Evolutionary conservation across 2,113 vertebrate species (phyloP).

Genomic region (Callipepla squamata): DNA sequence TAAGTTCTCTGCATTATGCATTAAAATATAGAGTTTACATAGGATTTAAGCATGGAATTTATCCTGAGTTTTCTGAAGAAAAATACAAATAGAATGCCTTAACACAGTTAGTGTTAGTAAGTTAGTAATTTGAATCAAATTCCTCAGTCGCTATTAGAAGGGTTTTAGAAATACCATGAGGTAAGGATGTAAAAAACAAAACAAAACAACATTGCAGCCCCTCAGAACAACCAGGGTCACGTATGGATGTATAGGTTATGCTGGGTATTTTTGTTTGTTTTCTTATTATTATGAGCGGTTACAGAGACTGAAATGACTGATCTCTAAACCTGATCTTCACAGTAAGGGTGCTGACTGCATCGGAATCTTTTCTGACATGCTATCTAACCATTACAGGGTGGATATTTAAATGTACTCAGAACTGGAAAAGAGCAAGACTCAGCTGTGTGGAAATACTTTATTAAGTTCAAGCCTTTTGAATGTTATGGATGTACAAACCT

Average conservation of each 20-base stretch:
- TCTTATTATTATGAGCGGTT: neutral
- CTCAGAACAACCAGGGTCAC: neutral
- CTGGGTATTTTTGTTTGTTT: neutral
- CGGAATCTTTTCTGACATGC: neutral
- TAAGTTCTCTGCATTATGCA: neutral
- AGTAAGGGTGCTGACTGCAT: neutral
- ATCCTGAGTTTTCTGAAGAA: neutral
- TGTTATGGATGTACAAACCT: neutral
- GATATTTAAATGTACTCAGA: neutral
- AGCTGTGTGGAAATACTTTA: neutral
- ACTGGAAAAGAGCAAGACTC: neutral
- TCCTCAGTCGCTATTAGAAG: neutral
- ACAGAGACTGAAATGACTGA: accelerated
- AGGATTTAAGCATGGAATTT: neutral
- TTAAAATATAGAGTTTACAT: neutral
- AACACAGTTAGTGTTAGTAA: neutral
- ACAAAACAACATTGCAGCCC: neutral
- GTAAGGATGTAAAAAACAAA: neutral
- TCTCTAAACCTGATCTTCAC: neutral
- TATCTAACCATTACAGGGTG: neutral
- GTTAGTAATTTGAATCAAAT: neutral
- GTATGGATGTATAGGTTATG: neutral
- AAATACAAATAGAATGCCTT: neutral
- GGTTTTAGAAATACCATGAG: neutral
- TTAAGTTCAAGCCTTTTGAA: neutral